These are phyloP conservation scores for Stegana nigrithorax DNA, from an alignment of 2,888 invertebrate genomes.

Conservation along the genomic window DNA sequence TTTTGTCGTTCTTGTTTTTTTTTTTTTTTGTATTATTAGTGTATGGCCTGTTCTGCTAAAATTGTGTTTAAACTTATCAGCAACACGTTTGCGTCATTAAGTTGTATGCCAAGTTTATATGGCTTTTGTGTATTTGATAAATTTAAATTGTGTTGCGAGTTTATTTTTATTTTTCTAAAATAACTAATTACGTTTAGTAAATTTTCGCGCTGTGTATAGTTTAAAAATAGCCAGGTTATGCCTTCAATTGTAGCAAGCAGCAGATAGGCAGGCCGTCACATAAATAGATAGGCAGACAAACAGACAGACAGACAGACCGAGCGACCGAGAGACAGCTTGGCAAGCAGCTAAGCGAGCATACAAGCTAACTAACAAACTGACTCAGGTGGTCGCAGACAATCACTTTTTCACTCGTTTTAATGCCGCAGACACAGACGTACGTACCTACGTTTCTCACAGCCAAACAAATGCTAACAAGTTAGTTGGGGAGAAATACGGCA, in stretches of 20 bases:
- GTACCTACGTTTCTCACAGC: too few relatives aligned
- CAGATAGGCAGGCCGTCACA: too few relatives aligned
- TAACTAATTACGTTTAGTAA: background rate
- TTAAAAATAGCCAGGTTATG: background rate
- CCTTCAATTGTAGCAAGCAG: too few relatives aligned
- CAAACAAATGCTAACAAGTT: constrained; percentile 15
- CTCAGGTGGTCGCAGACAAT: constrained; percentile 9
- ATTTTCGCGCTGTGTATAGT: background rate
- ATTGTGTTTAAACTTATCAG: constrained; percentile 11
- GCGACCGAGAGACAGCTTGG: too few relatives aligned
- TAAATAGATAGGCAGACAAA: too few relatives aligned
- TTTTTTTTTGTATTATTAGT: background rate
- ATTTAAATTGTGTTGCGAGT: constrained; percentile 14
- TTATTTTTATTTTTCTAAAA: background rate
- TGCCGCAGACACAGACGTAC: background rate
- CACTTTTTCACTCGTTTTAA: background rate
- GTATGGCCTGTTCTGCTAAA: too few relatives aligned
- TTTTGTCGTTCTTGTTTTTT: too few relatives aligned
- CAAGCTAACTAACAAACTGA: background rate
- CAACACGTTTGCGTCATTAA: constrained; percentile 20
- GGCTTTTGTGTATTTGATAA: background rate
- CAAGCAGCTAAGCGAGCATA: too few relatives aligned
- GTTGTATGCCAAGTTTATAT: too few relatives aligned
- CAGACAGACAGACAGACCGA: too few relatives aligned
- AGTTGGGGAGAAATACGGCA: too few relatives aligned